A percentile compares a stretch with the other conserved stretches of the same genome.
Evolutionary conservation across 2,797 vertebrate genomes (phyloP).

Genomic region (Dryobates pubescens): DNA sequence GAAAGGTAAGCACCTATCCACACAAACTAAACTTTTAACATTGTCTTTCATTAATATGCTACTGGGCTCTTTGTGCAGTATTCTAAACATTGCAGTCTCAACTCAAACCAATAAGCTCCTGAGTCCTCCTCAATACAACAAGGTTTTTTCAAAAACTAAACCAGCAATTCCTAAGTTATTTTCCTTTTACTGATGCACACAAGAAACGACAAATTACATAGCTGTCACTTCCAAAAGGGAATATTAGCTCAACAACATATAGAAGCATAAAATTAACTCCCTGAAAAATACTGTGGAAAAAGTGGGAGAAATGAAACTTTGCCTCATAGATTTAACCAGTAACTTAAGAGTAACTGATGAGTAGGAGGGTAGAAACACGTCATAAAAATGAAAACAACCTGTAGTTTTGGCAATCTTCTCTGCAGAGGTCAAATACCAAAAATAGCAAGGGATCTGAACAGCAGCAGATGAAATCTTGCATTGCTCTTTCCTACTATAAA

Average conservation of each 20-base stretch:
- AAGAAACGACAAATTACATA: not conserved
- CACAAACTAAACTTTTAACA: not conserved
- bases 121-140: constrained; percentile 42
- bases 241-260: not conserved
- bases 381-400: constrained; percentile 56
- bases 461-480: constrained; percentile 39
- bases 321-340: constrained; percentile 34
- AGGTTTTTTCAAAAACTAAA: constrained; percentile 47
- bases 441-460: constrained; percentile 35
- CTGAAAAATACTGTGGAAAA: not conserved
- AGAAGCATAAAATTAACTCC: not conserved
- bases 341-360: not conserved
- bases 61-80: not conserved
- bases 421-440: constrained; percentile 53
- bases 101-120: not conserved
- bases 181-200: constrained; percentile 21
- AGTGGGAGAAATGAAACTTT: constrained; percentile 10
- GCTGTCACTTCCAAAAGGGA: constrained; percentile 22
- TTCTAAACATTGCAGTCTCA: not conserved
- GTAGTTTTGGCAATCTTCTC: constrained; percentile 21
- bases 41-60: not conserved
- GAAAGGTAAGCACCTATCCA: not conserved
- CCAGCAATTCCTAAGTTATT: constrained; percentile 52
- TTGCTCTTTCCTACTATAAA: constrained; percentile 27
- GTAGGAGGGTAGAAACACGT: not conserved